These are phyloP conservation scores for Pterocles burchelli DNA, from an alignment of 2,113 vertebrate genomes.

Conservation along the genomic window DNA sequence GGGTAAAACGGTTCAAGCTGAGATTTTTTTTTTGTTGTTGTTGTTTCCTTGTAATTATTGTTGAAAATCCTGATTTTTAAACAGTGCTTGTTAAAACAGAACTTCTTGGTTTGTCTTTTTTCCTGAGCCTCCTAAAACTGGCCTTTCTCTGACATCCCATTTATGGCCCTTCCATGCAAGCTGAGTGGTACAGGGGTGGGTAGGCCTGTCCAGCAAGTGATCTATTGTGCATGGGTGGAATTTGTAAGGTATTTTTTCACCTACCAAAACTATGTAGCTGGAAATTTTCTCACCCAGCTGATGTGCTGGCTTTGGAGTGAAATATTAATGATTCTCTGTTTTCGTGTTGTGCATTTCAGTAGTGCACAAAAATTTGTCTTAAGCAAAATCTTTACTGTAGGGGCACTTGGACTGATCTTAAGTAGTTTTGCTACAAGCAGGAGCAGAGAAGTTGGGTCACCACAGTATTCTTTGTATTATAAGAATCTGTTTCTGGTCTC, in stretches of 20 bases:
- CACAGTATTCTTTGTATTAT: background rate
- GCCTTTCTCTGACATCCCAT: background rate
- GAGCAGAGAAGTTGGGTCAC: background rate
- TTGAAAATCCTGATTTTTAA: background rate
- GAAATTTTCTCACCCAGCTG: background rate
- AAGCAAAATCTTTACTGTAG: background rate
- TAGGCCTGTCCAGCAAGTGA: background rate
- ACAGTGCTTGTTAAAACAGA: background rate
- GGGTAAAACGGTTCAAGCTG: background rate
- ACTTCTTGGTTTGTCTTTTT: background rate
- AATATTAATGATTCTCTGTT: background rate
- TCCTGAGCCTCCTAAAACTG: background rate
- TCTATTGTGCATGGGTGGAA: background rate
- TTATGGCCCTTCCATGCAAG: background rate
- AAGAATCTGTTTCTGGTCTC: background rate
- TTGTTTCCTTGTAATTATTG: background rate
- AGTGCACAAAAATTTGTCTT: background rate
- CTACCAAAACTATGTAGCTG: background rate
- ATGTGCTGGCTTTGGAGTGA: background rate
- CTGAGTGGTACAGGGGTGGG: background rate
- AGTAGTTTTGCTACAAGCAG: background rate
- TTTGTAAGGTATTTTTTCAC: background rate
- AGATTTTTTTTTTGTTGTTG: background rate
- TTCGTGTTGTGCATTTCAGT: background rate
- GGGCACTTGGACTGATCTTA: background rate